phyloP scores from a whole-genome alignment of 2,113 vertebrate species.

The Dendropsophus ebraccatus region DNA sequence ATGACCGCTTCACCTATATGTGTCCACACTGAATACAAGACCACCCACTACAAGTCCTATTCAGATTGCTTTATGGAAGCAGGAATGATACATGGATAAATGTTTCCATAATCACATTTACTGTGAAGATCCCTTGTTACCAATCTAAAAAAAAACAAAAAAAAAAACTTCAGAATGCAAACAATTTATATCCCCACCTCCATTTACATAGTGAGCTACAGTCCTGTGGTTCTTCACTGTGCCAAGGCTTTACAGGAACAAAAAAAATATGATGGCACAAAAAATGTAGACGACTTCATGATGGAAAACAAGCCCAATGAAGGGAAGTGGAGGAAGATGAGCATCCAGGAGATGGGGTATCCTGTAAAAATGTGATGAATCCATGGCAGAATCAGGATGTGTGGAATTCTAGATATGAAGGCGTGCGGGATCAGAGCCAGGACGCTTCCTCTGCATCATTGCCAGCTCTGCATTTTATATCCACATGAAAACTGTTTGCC shows the following conservation, averaged over 20 bases:
- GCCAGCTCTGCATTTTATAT: slow-evolving; percentile 17
- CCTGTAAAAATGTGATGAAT: background rate
- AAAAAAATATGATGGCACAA: background rate
- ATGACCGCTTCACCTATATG: background rate
- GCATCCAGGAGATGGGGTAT: background rate
- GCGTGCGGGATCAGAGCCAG: background rate
- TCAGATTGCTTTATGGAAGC: background rate
- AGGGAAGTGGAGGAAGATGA: background rate
- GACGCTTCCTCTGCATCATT: background rate
- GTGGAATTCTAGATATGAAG: slow-evolving; percentile 39
- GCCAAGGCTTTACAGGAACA: background rate
- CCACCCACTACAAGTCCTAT: background rate
- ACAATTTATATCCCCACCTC: background rate
- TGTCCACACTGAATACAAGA: background rate
- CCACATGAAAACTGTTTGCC: slow-evolving; percentile 1
- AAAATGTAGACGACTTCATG: background rate
- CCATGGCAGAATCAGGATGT: background rate
- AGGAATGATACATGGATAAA: too few species aligned
- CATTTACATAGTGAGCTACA: background rate
- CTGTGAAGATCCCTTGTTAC: background rate
- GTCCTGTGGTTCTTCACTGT: background rate
- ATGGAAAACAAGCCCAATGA: background rate
- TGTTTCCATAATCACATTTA: background rate
- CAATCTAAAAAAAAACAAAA: too few species aligned
- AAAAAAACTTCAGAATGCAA: background rate